A percentile compares a stretch with the other conserved stretches of the same genome.
phyloP scores from a whole-genome alignment of 2,888 invertebrate species.

The Galerucella nymphaeae region DNA sequence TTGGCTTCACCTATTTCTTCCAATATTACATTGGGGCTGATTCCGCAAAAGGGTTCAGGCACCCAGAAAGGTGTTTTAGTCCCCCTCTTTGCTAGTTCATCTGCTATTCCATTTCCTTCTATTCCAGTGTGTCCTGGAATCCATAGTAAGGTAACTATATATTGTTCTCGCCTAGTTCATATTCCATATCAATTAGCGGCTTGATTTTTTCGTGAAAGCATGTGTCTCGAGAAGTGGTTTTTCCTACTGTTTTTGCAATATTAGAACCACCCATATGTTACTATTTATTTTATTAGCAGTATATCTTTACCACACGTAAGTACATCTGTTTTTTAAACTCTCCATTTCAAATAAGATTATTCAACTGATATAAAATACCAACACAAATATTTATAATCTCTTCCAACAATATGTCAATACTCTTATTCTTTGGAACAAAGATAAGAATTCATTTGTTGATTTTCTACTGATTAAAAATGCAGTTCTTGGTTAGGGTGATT shows the following conservation, averaged over 20 bases:
- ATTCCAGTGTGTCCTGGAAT: too few species aligned
- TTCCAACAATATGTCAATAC: neutral
- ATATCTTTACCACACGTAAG: neutral
- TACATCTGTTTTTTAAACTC: neutral
- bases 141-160: too few species aligned
- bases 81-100: too few species aligned
- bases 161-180: too few species aligned
- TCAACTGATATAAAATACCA: slow-evolving; percentile 16
- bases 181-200: too few species aligned
- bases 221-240: neutral
- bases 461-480: slow-evolving; percentile 10
- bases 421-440: slow-evolving; percentile 7
- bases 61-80: too few species aligned
- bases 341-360: slow-evolving; percentile 14
- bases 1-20: too few species aligned
- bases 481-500: slow-evolving; percentile 1
- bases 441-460: slow-evolving; percentile 10
- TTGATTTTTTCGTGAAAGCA: too few species aligned
- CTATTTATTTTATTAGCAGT: slow-evolving; percentile 1
- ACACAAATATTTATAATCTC: slow-evolving; percentile 9
- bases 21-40: too few species aligned
- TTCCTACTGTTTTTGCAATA: neutral
- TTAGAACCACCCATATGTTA: neutral
- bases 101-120: too few species aligned
- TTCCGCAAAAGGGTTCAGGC: too few species aligned